phyloP scores from a whole-genome alignment of 2,797 vertebrate genomes.

The Coccyzus lansbergi region DNA sequence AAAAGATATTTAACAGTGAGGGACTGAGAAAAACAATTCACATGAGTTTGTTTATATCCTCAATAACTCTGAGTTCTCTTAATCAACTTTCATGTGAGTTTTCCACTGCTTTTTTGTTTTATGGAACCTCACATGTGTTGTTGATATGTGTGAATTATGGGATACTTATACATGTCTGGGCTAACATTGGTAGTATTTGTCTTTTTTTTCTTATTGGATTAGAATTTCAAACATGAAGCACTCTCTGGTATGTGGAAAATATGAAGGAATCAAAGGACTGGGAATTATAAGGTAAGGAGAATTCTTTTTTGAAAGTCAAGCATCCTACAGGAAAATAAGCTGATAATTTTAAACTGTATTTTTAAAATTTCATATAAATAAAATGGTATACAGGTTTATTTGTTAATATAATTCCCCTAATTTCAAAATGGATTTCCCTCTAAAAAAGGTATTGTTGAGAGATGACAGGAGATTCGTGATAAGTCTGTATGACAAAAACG shows the following conservation, averaged over 20 bases:
- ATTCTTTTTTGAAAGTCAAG: background rate
- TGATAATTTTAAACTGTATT: background rate
- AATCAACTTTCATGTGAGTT: background rate
- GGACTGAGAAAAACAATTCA: background rate
- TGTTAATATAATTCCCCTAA: background rate
- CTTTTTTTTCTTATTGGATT: fast-evolving
- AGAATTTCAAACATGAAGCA: background rate
- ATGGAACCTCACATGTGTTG: background rate
- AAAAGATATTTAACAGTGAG: background rate
- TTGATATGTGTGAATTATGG: background rate
- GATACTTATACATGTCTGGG: background rate
- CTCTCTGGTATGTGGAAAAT: background rate
- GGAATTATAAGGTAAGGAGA: background rate
- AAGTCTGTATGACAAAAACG: background rate
- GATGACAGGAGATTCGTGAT: background rate
- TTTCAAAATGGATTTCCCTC: background rate
- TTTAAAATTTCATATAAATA: background rate
- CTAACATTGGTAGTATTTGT: background rate
- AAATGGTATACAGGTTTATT: background rate
- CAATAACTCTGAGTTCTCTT: background rate
- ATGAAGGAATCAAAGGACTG: background rate
- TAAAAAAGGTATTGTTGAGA: background rate
- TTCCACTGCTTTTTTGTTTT: background rate
- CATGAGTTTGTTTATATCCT: background rate
- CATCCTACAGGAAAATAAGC: background rate